These are phyloP conservation scores for Drosophila testacea DNA, from an alignment of 2,888 invertebrate species.

Conservation along the genomic window DNA sequence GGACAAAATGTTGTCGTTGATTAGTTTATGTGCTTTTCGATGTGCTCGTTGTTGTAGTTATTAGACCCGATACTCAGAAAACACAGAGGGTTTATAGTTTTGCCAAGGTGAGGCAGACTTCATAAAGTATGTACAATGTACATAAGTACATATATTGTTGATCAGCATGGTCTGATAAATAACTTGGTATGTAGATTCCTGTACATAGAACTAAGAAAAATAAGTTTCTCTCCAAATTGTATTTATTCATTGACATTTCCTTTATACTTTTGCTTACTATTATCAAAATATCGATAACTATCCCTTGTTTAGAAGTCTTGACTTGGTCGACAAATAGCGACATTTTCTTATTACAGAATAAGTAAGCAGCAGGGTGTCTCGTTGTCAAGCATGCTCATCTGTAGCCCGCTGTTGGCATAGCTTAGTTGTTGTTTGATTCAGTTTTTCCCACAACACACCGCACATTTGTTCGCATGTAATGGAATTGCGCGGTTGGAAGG, in stretches of 20 bases:
- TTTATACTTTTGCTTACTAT: no score
- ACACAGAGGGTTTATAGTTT: not conserved
- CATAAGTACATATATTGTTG: no score
- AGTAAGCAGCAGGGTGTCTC: not conserved
- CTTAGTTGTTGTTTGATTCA: slow-evolving; percentile 19
- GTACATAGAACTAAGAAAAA: no score
- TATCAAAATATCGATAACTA: no score
- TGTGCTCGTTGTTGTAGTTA: not conserved
- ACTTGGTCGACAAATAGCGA: no score
- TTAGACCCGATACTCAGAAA: not conserved
- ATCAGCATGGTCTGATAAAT: no score
- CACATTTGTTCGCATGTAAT: slow-evolving; percentile 14
- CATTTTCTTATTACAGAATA: not conserved
- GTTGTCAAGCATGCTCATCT: not conserved
- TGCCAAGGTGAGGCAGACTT: no score
- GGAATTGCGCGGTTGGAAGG: slow-evolving; percentile 10
- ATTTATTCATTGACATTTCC: no score
- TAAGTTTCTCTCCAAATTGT: no score
- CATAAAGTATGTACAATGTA: no score
- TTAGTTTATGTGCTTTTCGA: slow-evolving; percentile 53
- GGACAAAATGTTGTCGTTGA: slow-evolving; percentile 48
- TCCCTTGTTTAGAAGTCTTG: no score
- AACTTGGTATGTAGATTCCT: not conserved
- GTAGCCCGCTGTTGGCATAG: not conserved
- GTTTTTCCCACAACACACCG: slow-evolving; percentile 1